Conservation (phyloP, 2,888 invertebrate species). For the Tolmerus cingulatus region DNA sequence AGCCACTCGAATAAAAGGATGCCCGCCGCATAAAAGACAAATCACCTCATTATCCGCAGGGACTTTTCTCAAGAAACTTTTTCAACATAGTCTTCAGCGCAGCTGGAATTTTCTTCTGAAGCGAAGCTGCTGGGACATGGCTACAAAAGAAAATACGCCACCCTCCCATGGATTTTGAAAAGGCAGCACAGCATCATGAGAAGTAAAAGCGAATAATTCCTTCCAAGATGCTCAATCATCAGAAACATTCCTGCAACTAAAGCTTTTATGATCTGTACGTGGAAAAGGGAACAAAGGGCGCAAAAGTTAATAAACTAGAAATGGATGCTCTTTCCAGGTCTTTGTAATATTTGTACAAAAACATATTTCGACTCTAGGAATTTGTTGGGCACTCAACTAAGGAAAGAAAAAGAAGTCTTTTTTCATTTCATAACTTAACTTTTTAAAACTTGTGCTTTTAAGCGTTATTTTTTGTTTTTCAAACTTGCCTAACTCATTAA, state of each 20-base stretch:
- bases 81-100: neutral
- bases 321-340: neutral
- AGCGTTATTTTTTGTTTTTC: neutral
- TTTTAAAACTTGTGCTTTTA: neutral
- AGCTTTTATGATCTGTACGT: neutral
- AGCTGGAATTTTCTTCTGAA: neutral
- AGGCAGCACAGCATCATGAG: neutral
- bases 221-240: neutral
- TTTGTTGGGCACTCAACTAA: neutral
- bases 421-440: neutral
- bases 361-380: neutral
- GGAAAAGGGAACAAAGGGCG: neutral
- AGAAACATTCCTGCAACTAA: neutral
- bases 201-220: neutral
- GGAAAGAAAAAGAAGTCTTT: neutral
- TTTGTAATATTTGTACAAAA: neutral
- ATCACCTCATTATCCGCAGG: neutral
- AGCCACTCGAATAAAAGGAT: neutral
- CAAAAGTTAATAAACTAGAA: neutral
- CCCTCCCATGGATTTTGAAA: neutral
- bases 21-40: neutral
- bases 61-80: neutral
- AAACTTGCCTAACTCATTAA: neutral
- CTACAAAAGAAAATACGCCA: neutral
- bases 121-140: neutral